Base-by-base conservation (phyloP, 2,797 vertebrate species). In the Notolabrus celidotus region DNA sequence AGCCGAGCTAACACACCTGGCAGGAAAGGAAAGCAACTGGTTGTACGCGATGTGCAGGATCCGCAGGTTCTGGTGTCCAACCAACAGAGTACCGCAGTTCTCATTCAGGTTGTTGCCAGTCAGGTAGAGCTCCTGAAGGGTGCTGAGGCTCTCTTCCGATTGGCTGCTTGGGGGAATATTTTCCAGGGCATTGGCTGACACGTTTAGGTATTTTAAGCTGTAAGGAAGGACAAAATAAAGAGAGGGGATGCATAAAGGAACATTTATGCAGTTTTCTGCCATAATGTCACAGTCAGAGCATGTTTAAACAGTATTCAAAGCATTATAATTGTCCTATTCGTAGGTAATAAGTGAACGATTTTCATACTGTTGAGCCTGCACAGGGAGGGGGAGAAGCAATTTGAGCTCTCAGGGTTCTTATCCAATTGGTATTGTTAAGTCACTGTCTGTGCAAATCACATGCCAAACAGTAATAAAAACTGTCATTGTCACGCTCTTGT, bases 21-120 rank as follows among this genome's bases (percentile, higher is more conserved):
- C 97, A 2, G 97, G 97, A 72, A 98, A 99, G 39, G 95, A 96
- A 70, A 96, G 93, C 68, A 99, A 85, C 57, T 96, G 95, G 88
- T 99, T 98, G 91, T 96, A 97, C 49, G 97, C 97, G 20, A 99
- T 93, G 85, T 99, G 97, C 70, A 99, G 92, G 77, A 98, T 91
- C 31, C 96, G 93, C 50, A 99, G 92, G 86, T 94, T 96, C 1
- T 93, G 93, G 66, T 98, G 97, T 69, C 96, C 96, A 12, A 95
- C 95, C 89, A 99, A 82, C 72, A 96, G 85, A 72, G 95, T 92
- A 16, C 95, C 95, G n/a, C 96, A 97, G 62, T 96, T 94, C 86
- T 99, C 97, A 11, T 94, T 96, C 79, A 99, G 94, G 77, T 92
- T 94, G 87, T 99, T 99, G 82, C 85, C 92, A 4, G 95, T 97